Evolutionary conservation across 2,888 invertebrate genomes (phyloP), one percentile per base, ranked within the genome.

Genomic region (Sarcophaga subvicina): DNA sequence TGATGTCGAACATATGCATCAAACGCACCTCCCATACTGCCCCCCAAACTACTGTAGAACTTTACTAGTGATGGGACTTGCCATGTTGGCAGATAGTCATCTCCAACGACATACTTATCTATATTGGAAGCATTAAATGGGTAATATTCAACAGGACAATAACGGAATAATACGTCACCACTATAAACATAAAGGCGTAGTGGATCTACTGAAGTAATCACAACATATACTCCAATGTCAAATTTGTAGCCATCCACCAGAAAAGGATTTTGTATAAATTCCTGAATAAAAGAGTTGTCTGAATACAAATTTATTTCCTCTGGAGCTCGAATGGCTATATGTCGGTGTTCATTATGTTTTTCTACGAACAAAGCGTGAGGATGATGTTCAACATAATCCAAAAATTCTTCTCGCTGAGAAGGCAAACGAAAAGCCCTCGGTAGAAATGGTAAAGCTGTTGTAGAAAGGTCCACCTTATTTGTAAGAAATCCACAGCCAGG

Each of bases 1-100:
- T 95, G 94, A 59, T 95, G 94, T 72, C 93, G 93, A 0, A 96
- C 94, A 90, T 96, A 97, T 0, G 96, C 95, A 91, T 98, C 97
- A 88, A 99, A 96, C 2, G 98, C 95, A 75, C 97, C 96, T 91
- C 97, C 97, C 97, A 98, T 98, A 5, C 97, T 96, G 89, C 96
- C 96, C 2, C 97, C 97, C 62, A 97, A 94, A 0, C 95, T 94
- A 0, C 94, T 95, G 91, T 97, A 97, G 85, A 96, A 96, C 88
- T 95, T 95, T 22, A 95, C 94, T 63, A 98, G 93, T 0, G 96
- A 96, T 0, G 97, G 96, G 10, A 99, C 96, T 92, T 99, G 95
- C 99, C 99, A 99, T 12, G 97, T 96, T 0, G 99, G 99, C 64
- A 98, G 94, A 92, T 99, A 99, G 92, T 98, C 97, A 92, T 99